A percentile compares a stretch with the other conserved stretches of the same genome.
Conservation (phyloP, 2,888 invertebrate genomes). For the Allacma fusca region DNA sequence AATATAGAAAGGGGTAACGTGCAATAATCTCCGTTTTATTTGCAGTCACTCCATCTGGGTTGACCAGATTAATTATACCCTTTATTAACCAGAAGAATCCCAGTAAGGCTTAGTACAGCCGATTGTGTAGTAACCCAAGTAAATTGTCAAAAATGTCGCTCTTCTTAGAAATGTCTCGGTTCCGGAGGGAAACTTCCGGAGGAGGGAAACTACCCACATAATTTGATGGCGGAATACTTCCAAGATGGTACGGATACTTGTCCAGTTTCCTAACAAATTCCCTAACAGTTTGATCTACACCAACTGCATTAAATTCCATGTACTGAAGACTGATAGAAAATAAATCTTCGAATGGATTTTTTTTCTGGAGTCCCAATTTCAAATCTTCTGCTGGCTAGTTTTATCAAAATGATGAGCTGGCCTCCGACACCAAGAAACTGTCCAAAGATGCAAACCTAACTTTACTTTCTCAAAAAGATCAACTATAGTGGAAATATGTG, state of each 20-base stretch:
- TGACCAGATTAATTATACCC: slow-evolving; percentile 27
- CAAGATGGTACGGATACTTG: slow-evolving; percentile 38
- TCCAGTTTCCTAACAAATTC: slow-evolving; percentile 42
- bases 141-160: slow-evolving; percentile 37
- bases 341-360: slow-evolving; percentile 33
- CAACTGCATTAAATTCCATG: slow-evolving; percentile 39
- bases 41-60: slow-evolving; percentile 12
- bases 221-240: slow-evolving; percentile 40
- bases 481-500: too few species aligned
- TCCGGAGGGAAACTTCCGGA: too few species aligned
- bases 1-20: slow-evolving; percentile 29
- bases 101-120: slow-evolving; percentile 39
- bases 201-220: slow-evolving; percentile 27
- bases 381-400: background rate
- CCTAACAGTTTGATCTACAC: slow-evolving; percentile 36
- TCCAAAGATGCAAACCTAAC: too few species aligned
- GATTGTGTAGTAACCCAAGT: slow-evolving; percentile 39
- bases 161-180: slow-evolving; percentile 24
- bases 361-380: slow-evolving; percentile 14
- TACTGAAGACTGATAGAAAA: slow-evolving; percentile 44
- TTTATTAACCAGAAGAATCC: slow-evolving; percentile 35
- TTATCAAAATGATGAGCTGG: too few species aligned
- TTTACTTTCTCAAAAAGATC: too few species aligned
- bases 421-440: too few species aligned
- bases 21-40: slow-evolving; percentile 28